These are phyloP conservation scores for Leptodactylus fuscus DNA, from an alignment of 2,113 vertebrate species.

Conservation along the genomic window DNA sequence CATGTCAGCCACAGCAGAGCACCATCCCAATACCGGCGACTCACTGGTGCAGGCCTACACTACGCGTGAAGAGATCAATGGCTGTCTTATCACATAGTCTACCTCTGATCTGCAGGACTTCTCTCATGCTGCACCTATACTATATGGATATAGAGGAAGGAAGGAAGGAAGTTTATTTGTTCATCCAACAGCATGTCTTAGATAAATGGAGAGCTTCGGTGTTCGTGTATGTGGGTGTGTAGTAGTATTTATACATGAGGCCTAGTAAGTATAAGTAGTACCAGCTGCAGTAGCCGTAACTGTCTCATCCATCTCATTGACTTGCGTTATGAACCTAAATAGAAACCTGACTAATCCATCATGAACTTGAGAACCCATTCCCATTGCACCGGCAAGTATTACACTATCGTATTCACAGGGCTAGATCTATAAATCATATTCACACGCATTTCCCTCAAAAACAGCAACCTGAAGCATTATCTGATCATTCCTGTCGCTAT, in stretches of 20 bases:
- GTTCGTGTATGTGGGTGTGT: not conserved
- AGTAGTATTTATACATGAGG: not conserved
- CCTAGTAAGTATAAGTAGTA: too few relatives aligned
- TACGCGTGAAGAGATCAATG: too few relatives aligned
- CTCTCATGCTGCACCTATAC: too few relatives aligned
- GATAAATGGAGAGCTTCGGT: not conserved
- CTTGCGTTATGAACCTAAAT: slow-evolving; percentile 43
- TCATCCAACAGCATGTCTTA: not conserved
- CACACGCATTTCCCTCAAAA: not conserved
- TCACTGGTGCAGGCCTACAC: too few relatives aligned
- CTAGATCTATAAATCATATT: not conserved
- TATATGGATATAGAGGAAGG: too few relatives aligned
- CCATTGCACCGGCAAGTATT: not conserved
- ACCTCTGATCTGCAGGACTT: too few relatives aligned
- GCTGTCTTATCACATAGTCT: too few relatives aligned
- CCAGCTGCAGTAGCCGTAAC: not conserved
- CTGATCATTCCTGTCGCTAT: not conserved
- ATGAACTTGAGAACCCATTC: not conserved
- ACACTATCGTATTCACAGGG: not conserved
- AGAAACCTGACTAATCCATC: slow-evolving; percentile 33
- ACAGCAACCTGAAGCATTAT: not conserved
- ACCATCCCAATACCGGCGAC: too few relatives aligned
- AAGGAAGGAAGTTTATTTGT: not conserved
- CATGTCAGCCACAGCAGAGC: too few relatives aligned
- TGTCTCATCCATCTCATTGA: not conserved